phyloP scores from a whole-genome alignment of 2,888 invertebrate species.

The Reticulitermes lucifugus region DNA sequence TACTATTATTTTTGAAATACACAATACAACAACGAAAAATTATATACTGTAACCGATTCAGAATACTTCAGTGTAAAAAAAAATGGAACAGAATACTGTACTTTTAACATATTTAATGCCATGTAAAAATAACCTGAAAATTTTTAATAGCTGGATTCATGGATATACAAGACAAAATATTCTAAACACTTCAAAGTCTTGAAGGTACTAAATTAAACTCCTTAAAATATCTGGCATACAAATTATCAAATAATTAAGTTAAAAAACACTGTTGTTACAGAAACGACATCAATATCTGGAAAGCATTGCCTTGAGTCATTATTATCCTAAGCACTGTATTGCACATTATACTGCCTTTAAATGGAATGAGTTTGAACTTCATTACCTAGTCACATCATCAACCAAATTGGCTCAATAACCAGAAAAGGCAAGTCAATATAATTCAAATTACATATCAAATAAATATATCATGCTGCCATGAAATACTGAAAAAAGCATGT shows the following conservation, averaged over 20 bases:
- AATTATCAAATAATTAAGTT: background rate
- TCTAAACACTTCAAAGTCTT: background rate
- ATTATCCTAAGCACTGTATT: slow-evolving; percentile 36
- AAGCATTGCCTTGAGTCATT: slow-evolving; percentile 23
- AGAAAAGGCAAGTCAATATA: background rate
- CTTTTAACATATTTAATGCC: background rate
- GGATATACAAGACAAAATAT: background rate
- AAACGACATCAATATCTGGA: slow-evolving; percentile 26
- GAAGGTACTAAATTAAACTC: background rate
- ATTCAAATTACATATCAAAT: background rate
- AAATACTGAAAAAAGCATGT: background rate
- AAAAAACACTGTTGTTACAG: background rate
- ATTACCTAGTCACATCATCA: slow-evolving; percentile 13
- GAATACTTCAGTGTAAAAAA: background rate
- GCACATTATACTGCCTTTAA: slow-evolving; percentile 35
- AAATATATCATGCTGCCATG: background rate
- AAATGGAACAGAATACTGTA: background rate
- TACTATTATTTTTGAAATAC: background rate
- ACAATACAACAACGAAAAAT: background rate
- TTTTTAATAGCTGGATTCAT: background rate
- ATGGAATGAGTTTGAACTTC: slow-evolving; percentile 29
- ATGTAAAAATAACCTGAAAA: background rate
- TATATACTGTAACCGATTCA: background rate
- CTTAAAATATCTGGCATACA: background rate
- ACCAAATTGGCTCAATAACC: background rate